Conservation (phyloP, 2,113 vertebrate genomes). For the Corapipo altera region DNA sequence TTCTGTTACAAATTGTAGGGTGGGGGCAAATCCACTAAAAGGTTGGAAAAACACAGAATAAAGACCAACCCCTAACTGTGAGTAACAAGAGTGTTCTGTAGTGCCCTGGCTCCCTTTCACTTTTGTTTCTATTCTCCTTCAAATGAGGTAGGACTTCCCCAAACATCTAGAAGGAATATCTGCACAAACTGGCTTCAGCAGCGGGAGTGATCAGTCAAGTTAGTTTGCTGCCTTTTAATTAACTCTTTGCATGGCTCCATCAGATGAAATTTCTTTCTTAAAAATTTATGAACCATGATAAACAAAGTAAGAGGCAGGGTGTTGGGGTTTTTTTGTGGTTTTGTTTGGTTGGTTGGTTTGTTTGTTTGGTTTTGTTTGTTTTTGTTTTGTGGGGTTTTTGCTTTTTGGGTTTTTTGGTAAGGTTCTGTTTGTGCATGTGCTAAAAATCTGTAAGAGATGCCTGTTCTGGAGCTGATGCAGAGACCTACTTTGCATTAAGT, state of each 20-base stretch:
- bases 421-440: no score
- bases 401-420: not conserved
- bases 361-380: no score
- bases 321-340: not conserved
- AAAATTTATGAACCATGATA: not conserved
- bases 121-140: conserved; percentile 5
- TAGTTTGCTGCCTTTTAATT: not conserved
- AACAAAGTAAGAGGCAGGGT: not conserved
- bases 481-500: not conserved
- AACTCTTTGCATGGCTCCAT: not conserved
- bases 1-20: not conserved
- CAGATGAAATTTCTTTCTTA: not conserved
- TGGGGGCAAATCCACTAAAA: not conserved
- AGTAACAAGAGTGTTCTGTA: not conserved
- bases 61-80: not conserved
- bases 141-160: not conserved
- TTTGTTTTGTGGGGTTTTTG: no score
- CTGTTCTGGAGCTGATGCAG: not conserved
- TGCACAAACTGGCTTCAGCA: not conserved
- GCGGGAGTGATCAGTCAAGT: not conserved
- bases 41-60: not conserved
- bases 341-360: no score
- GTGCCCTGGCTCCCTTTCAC: not conserved
- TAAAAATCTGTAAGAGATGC: not conserved
- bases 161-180: not conserved